Conservation (phyloP, 2,113 vertebrate species). For the pig (Sus scrofa) region DNA sequence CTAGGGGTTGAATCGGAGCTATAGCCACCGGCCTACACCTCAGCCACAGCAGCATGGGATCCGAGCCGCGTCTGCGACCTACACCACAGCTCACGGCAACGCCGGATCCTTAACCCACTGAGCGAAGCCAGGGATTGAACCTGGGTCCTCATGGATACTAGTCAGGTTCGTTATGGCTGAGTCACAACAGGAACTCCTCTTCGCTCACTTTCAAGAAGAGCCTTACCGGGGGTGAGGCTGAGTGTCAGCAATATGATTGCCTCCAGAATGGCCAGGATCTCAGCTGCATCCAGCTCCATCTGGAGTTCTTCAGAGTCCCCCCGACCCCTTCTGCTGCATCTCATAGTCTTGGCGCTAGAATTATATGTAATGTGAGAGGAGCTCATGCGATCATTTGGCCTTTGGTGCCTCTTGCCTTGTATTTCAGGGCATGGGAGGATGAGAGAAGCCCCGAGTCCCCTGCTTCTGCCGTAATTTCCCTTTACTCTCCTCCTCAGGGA, state of each 20-base stretch:
- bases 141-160: too few relatives aligned
- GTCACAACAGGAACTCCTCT: too few relatives aligned
- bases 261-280: background rate
- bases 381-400: background rate
- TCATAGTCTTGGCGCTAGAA: background rate
- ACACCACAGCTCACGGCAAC: too few relatives aligned
- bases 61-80: too few relatives aligned
- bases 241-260: background rate
- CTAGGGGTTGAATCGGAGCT: too few relatives aligned
- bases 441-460: background rate
- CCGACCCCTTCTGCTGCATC: background rate
- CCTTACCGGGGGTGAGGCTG: background rate
- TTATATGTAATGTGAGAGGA: background rate
- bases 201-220: too few relatives aligned
- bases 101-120: too few relatives aligned
- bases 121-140: too few relatives aligned
- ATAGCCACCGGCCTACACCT: too few relatives aligned
- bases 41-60: too few relatives aligned
- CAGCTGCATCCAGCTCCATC: background rate
- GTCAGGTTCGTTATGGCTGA: too few relatives aligned
- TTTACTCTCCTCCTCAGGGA: background rate
- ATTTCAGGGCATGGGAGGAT: background rate
- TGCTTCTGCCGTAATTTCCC: background rate
- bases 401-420: background rate
- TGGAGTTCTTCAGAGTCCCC: slow-evolving; percentile 28